A percentile compares a stretch with the other conserved stretches of the same genome.
Evolutionary conservation across 2,888 invertebrate genomes (phyloP).

Genomic region (Metacarcinus magister): DNA sequence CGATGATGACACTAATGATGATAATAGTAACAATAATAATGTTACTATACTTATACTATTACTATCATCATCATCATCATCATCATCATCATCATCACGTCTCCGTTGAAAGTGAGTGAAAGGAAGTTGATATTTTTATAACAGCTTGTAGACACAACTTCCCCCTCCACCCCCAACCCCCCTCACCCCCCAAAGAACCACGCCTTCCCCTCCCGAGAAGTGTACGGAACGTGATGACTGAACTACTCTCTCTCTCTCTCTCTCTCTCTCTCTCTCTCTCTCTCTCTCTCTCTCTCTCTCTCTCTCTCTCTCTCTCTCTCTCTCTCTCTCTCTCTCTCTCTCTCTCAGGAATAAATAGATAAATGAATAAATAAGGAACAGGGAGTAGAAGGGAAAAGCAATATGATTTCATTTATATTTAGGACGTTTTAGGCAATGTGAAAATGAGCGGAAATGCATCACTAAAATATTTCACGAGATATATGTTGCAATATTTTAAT

Average conservation of each 20-base stretch:
- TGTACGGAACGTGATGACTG: neutral
- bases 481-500: neutral
- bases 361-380: neutral
- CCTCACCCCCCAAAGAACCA: neutral
- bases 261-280: conserved; percentile 52
- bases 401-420: neutral
- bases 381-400: neutral
- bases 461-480: neutral
- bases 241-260: conserved; percentile 47
- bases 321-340: conserved; percentile 1
- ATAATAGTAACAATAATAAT: neutral
- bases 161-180: neutral
- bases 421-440: neutral
- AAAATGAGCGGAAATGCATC: neutral
- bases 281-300: conserved; percentile 50
- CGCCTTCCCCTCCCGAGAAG: neutral
- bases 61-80: neutral
- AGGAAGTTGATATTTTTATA: neutral
- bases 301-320: conserved; percentile 38
- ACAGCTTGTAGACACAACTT: neutral
- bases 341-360: neutral
- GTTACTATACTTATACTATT: neutral
- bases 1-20: neutral
- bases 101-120: neutral
- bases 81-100: neutral